Evolutionary conservation across 2,113 vertebrate genomes (phyloP), one percentile per base, ranked within the genome.

Genomic region (Cygnus buccinator): DNA sequence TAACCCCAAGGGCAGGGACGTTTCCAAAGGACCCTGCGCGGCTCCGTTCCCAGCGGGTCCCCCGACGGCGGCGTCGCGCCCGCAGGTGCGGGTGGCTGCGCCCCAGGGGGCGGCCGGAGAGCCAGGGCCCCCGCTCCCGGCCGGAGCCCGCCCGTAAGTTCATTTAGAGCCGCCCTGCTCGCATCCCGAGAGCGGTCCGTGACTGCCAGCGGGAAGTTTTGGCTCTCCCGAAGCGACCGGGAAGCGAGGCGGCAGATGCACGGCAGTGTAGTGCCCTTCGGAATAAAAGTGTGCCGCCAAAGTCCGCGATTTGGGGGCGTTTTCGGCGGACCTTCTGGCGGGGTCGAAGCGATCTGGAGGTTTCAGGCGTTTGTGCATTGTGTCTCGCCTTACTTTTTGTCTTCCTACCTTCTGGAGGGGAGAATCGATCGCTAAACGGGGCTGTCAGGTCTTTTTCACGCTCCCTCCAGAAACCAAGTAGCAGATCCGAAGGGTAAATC

Each of bases 1-100:
- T 93, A 82, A 90, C 90, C 93, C 78, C 93, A 91, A 96, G 92
- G 89, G 94, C 95, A 94, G 35, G 96, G 96, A 90, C 84, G 41
- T 92, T 94, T 92, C 43, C 90, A 74, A 93, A 94, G 89, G 97
- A 50, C 46, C 46, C 46, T 48, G 46, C 20, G 46, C 46, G 5
- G 20, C 46, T 48, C 46, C 46, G 46, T 22, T 48, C 20, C 46
- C 46, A 48, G 46, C 46, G 20, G 46, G 46, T 48, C 46, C 91
- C 89, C 77, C 87, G 58, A 59, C 62, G 37, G 63, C 89, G 26
- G 82, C 78, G 87, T 31, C 59, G 94, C 61, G 96, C 79, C 73
- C 89, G 93, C 98, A 98, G 98, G 97, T 98, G 62, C 37, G 26
- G 52, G 50, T 25, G 50, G 50, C 23, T 52, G 50, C 23, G 23